Base-by-base conservation (phyloP, 2,888 invertebrate genomes). In the Scaeva pyrastri region DNA sequence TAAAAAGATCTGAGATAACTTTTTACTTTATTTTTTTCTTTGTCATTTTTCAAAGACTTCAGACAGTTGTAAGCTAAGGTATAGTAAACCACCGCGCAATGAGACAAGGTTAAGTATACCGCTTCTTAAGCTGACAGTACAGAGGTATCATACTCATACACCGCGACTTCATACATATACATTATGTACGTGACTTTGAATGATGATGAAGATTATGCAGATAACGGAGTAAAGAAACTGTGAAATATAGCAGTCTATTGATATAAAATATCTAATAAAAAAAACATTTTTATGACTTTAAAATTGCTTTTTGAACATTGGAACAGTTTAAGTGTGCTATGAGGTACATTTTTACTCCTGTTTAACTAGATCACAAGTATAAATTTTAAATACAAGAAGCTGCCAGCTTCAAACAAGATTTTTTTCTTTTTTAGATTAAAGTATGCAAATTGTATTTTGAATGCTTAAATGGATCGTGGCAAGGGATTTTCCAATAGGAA, bases 81-180 rank as follows among this genome's bases (percentile, higher is more conserved):
- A n/a, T n/a, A 68, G 19, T 45, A 16, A 16, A 50, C n/a, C 10
- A 58, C 70, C 52, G 21, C 52, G 55, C 58, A 71, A 39, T 62
- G 71, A 62, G 77, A 71, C 77, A 78, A 78, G 77, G 77, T 78
- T 71, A 78, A 55, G 76, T n/a, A 14, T 26, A 45, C 45, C 16
- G 45, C 8, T 45, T 19, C n/a, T n/a, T n/a, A n/a, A 8, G 48
- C 19, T 48, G 16, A 19, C 19, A 48, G 19, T 48, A n/a, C n/a
- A n/a, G n/a, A 7, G 5, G 6, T 31, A 31, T 31, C n/a, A 31
- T 31, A 31, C 31, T 7, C 31, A 31, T 31, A 31, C 31, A 19
- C n/a, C n/a, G 2, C 14, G 8, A 48, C 48, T 19, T 19, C 8
- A n/a, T n/a, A n/a, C n/a, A n/a, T n/a, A n/a, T n/a, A n/a, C n/a